Evolutionary conservation across 2,888 invertebrate genomes (phyloP), one percentile per base, ranked within the genome.

Genomic region (Dermolepida albohirtum): DNA sequence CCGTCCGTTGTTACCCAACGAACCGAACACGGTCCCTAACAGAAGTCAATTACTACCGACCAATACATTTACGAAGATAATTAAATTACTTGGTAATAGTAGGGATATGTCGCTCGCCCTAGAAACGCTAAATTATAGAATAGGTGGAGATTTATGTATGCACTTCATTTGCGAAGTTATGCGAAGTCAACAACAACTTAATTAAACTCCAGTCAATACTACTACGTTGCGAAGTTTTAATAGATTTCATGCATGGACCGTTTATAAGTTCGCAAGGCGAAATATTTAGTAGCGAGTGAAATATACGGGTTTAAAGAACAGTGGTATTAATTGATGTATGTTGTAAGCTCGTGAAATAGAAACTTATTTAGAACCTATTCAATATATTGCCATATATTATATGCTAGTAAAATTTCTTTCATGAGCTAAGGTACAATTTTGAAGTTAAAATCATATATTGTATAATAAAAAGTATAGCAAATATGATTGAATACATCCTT

Each of bases 181-280:
- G 34, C 6, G 34, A 34, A 10, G 34, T 34, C 14, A 41, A 43
- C 51, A 50, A 40, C 63, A 64, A 64, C 64, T 64, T 64, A 64
- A 64, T 64, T 64, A 64, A 64, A 52, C 43, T 50, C 27, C 29
- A 51, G 43, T 44, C 43, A 27, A 52, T 64, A 64, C 29, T 64
- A 51, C 64, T 43, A 27, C 64, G 41, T 7, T 43, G 51, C 52
- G 51, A 64, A 64, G 52, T 64, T 64, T 64, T 64, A 64, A 64
- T 64, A 64, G 64, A 64, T 64, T 64, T 52, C 64, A 44, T 44
- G 59, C 59, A 59, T 59, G 47, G 43, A 43, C 43, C 43, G 44
- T 22, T 59, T 44, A 59, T 7, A 44, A n/a, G 44, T 44, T 14
- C 17, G 10, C 10, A 17, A 14, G 17, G 10, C 10, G 40, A 34